Conservation (phyloP, 35 echinoderm and acorn worm genomes). For the Apostichopus parvimensis region DNA sequence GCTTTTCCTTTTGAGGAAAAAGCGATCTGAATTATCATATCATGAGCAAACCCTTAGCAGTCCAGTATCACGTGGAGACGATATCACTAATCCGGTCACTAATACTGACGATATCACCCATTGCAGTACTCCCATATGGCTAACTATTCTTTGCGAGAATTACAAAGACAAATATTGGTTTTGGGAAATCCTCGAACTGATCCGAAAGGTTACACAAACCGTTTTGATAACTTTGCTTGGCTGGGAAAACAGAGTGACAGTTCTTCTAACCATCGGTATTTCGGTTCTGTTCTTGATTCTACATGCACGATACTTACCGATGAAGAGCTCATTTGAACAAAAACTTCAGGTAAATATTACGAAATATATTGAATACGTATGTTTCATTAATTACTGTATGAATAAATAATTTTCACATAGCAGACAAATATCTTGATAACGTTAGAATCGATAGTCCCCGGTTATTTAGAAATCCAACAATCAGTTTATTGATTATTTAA, state of each 20-base stretch:
- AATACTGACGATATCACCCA: not conserved
- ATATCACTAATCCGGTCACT: not conserved
- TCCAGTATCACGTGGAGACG: not conserved
- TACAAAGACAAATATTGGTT: conserved; percentile 62
- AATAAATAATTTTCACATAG: too few species aligned
- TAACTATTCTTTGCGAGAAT: conserved; percentile 57
- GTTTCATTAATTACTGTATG: too few species aligned
- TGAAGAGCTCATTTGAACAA: not conserved
- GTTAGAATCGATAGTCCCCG: too few species aligned
- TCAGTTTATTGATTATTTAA: too few species aligned
- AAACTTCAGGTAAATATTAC: not conserved
- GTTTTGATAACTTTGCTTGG: conserved; percentile 38
- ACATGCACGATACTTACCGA: not conserved
- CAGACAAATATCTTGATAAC: too few species aligned
- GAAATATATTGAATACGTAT: too few species aligned
- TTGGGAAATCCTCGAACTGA: conserved; percentile 62
- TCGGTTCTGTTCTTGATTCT: not conserved
- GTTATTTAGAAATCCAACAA: too few species aligned
- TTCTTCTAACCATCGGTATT: conserved; percentile 11
- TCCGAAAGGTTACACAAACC: conserved; percentile 50
- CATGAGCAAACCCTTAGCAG: not conserved
- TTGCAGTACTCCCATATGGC: not conserved
- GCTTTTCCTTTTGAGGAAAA: not conserved
- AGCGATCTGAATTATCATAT: not conserved
- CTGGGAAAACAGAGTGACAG: conserved; percentile 1